phyloP scores from a whole-genome alignment of 1,140 invertebrate genomes.

The Drosophila pectinifera region DNA sequence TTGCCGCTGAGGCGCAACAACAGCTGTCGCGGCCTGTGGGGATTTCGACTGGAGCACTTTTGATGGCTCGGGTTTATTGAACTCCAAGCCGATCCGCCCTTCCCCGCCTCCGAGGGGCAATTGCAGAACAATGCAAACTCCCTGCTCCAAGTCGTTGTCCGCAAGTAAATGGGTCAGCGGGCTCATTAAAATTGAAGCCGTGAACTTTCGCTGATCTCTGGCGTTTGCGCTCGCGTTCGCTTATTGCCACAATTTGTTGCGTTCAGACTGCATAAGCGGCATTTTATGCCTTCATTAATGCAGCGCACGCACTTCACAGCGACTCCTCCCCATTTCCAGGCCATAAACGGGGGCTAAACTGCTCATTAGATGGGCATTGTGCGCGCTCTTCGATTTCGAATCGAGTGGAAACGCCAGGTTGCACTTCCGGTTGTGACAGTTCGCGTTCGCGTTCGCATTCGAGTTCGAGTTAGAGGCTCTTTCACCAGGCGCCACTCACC shows the following conservation, averaged over 20 bases:
- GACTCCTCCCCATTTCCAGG: slow-evolving; percentile 8
- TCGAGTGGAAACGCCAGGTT: slow-evolving; percentile 71
- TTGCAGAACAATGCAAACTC: slow-evolving; percentile 70
- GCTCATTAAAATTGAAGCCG: slow-evolving; percentile 62
- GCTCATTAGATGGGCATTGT: slow-evolving; percentile 74
- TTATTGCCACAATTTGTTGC: slow-evolving; percentile 63
- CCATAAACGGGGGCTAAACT: slow-evolving; percentile 68
- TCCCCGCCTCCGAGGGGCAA: slow-evolving; percentile 9
- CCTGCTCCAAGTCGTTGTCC: neutral
- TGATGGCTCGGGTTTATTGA: slow-evolving; percentile 63
- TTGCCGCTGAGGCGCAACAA: slow-evolving; percentile 69
- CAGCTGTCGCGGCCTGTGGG: slow-evolving; percentile 63
- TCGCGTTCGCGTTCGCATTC: slow-evolving; percentile 4
- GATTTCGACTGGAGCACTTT: slow-evolving; percentile 43
- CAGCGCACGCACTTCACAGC: slow-evolving; percentile 51
- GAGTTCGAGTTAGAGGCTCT: neutral
- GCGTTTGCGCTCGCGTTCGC: slow-evolving; percentile 16
- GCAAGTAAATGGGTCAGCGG: slow-evolving; percentile 51
- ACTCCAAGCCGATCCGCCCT: slow-evolving; percentile 21
- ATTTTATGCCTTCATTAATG: slow-evolving; percentile 59
- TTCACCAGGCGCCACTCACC: slow-evolving; percentile 58
- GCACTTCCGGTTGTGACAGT: slow-evolving; percentile 77
- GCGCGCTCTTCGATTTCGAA: slow-evolving; percentile 44
- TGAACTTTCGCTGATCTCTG: slow-evolving; percentile 69
- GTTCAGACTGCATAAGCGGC: slow-evolving; percentile 51